These are phyloP conservation scores for Struthidea cinerea DNA, from an alignment of 2,113 vertebrate genomes.

Conservation along the genomic window DNA sequence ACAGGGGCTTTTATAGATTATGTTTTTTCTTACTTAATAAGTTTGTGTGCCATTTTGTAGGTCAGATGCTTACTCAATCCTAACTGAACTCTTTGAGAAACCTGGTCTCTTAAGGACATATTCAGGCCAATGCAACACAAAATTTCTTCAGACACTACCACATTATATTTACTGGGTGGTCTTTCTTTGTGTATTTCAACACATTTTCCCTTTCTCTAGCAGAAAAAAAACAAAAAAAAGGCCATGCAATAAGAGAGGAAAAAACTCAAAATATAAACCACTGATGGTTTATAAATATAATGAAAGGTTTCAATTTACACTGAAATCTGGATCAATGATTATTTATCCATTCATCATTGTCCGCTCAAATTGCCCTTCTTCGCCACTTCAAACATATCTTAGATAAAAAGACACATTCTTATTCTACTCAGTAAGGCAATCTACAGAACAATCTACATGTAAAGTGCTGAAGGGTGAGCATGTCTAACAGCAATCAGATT, in stretches of 20 bases:
- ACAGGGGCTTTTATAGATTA: not conserved
- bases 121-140: not conserved
- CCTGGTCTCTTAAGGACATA: not conserved
- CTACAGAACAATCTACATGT: not conserved
- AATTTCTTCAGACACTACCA: not conserved
- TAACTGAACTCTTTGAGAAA: not conserved
- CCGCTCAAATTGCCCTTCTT: not conserved
- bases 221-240: not conserved
- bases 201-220: not conserved
- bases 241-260: not conserved
- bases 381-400: not conserved
- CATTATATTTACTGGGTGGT: not conserved
- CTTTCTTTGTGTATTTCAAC: not conserved
- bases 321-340: not conserved
- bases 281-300: not conserved
- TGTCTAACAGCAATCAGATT: not conserved
- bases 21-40: not conserved
- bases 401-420: not conserved
- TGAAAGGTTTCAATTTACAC: not conserved
- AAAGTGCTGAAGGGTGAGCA: not conserved
- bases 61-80: not conserved
- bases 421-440: not conserved
- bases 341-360: not conserved
- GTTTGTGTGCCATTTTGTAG: not conserved
- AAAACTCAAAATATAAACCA: not conserved